phyloP scores from a whole-genome alignment of 2,113 vertebrate species.

The Poecile atricapillus region DNA sequence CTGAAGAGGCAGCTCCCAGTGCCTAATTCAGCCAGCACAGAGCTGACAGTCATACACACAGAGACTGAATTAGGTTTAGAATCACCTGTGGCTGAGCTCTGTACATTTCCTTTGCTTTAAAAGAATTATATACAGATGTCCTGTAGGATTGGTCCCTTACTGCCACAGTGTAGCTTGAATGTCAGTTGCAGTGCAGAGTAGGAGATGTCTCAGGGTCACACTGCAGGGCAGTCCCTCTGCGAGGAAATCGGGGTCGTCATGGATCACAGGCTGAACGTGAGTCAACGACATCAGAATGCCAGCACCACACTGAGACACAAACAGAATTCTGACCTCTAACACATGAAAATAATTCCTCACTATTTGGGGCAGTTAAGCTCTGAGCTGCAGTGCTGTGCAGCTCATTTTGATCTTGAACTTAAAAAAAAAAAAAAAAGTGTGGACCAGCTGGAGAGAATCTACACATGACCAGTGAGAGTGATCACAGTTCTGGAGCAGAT shows the following conservation, averaged over 20 bases:
- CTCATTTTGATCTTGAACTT: background rate
- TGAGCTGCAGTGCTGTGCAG: background rate
- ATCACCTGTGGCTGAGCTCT: background rate
- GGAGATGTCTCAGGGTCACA: background rate
- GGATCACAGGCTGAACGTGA: background rate
- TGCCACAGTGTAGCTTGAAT: background rate
- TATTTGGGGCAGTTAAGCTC: background rate
- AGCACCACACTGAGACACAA: constrained; percentile 6
- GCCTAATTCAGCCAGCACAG: background rate
- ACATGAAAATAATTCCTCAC: background rate
- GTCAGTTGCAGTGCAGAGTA: background rate
- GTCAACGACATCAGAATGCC: background rate
- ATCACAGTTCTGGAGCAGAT: background rate
- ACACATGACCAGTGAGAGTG: background rate
- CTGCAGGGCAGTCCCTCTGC: background rate
- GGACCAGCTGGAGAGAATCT: background rate
- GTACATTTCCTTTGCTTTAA: background rate
- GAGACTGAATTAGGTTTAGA: background rate
- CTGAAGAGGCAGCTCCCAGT: background rate
- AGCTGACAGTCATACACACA: fast-evolving
- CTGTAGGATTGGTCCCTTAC: background rate
- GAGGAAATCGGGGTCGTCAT: background rate
- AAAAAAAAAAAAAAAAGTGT: background rate
- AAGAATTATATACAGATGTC: background rate
- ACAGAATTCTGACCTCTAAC: background rate